A percentile compares a stretch with the other conserved stretches of the same genome.
Evolutionary conservation across 2,797 vertebrate species (phyloP).

Genomic region (Gadopsis bispinosus): DNA sequence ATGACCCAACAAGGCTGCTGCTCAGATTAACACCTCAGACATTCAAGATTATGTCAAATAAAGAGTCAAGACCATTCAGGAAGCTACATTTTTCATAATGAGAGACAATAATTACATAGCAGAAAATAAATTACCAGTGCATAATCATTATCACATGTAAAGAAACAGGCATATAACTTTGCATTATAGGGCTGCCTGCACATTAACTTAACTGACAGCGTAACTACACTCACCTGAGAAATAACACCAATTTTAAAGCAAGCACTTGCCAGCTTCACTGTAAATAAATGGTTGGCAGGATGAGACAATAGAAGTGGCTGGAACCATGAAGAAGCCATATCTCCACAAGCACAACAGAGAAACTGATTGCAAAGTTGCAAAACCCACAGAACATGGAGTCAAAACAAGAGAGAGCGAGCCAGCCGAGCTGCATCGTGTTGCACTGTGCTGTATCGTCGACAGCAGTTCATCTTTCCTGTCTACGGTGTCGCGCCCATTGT

Average conservation of each 20-base stretch:
- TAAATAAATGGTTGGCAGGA: constrained; percentile 38
- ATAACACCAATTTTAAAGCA: constrained; percentile 41
- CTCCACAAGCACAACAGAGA: constrained; percentile 33
- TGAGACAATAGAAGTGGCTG: constrained; percentile 15
- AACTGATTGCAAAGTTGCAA: constrained; percentile 50
- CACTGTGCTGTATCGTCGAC: constrained; percentile 56
- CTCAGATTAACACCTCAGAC: constrained; percentile 47
- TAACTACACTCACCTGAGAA: constrained; percentile 30
- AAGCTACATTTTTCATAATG: background rate
- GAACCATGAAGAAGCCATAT: constrained; percentile 16
- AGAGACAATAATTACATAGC: constrained; percentile 26
- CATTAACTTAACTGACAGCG: constrained; percentile 16
- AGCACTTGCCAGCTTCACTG: constrained; percentile 9
- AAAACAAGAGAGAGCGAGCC: constrained; percentile 37
- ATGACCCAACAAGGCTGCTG: constrained; percentile 44
- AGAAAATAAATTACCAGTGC: constrained; percentile 12
- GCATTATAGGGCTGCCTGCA: background rate
- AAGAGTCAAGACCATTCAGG: constrained; percentile 24
- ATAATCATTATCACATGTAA: constrained; percentile 6
- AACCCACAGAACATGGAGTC: constrained; percentile 27
- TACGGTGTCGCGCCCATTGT: constrained; percentile 78
- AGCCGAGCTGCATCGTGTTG: constrained; percentile 48
- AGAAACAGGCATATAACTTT: constrained; percentile 4
- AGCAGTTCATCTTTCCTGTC: constrained; percentile 78
- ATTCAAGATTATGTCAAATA: constrained; percentile 40